Evolutionary conservation across 2,888 invertebrate species (phyloP), one percentile per base, ranked within the genome.

Genomic region (Sinodicranocentrus sp.): DNA sequence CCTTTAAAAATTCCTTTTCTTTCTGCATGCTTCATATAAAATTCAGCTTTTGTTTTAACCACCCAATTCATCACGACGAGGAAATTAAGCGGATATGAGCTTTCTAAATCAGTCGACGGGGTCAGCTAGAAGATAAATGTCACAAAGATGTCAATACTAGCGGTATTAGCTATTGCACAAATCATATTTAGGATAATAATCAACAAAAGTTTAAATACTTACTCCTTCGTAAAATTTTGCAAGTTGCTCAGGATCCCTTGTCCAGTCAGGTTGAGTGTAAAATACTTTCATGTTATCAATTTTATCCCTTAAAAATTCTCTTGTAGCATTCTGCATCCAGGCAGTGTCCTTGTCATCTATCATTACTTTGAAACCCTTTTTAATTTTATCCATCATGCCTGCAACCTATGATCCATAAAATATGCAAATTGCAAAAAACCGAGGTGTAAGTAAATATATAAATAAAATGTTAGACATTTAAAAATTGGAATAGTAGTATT

Each of bases 241-340:
- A 23, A 76, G 25, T 17, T 71, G 26, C 1, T 54, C 23, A 21
- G 33, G 19, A 15, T 82, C 54, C 57, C 33, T 71, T 25, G 52
- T 71, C 82, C 82, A 82, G 1, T 82, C 19, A n/a, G 82, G 82
- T 8, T 82, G 48, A 0, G 82, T 65, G n/a, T 76, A 71, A 25
- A 54, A 70, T 17, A 75, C 71, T 33, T 71, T 82, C 0, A 82
- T 76, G 21, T 57, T 82, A 25, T 43, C 6, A n/a, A 82, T 57
- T 57, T 82, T 82, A 6, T 82, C 82, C 0, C 17, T 23, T 0
- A 82, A 48, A 23, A 71, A 82, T 5, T 63, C 65, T 44, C 65
- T 57, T 0, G 76, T 76, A 10, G 21, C 17, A 0, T 71, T 25
- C 57, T 82, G 76, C 76, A 71, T 76, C 76, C 70, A 76, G 3